Evolutionary conservation across 2,797 vertebrate genomes (phyloP).

Genomic region (Pseudochirops cupreus): DNA sequence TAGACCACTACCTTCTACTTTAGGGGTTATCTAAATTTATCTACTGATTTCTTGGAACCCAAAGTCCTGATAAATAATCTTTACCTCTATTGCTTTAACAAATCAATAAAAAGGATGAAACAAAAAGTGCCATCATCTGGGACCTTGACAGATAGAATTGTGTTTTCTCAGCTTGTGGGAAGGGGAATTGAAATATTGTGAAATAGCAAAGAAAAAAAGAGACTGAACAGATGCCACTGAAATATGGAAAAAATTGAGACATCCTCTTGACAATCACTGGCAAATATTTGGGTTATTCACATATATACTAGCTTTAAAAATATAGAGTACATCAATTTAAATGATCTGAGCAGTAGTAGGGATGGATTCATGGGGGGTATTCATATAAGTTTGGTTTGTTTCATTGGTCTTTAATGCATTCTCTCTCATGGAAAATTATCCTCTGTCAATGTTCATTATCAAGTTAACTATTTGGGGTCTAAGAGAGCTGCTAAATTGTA

Average conservation of each 20-base stretch:
- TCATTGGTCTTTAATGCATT: conserved; percentile 48
- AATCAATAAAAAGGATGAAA: neutral
- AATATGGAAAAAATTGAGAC: conserved; percentile 62
- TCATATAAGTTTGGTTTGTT: conserved; percentile 68
- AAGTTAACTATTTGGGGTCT: conserved; percentile 56
- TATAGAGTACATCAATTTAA: conserved; percentile 76
- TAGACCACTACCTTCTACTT: neutral
- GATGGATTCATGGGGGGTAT: conserved; percentile 70
- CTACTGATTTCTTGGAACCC: neutral
- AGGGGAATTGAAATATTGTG: conserved; percentile 49
- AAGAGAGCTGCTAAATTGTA: conserved; percentile 38
- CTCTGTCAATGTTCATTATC: conserved; percentile 51
- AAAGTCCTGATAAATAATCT: neutral
- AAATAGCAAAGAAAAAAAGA: conserved; percentile 54
- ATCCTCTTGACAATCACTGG: conserved; percentile 66
- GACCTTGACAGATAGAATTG: neutral
- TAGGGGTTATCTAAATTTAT: neutral
- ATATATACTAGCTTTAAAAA: conserved; percentile 70
- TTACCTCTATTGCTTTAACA: conserved; percentile 24
- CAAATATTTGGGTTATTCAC: conserved; percentile 71
- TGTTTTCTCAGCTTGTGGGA: conserved; percentile 27
- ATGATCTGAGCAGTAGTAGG: conserved; percentile 55
- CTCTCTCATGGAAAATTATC: conserved; percentile 73
- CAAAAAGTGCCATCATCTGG: neutral
- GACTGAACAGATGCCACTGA: conserved; percentile 69